Evolutionary conservation across 2,797 vertebrate genomes (phyloP).

Genomic region (Lateolabrax maculatus): DNA sequence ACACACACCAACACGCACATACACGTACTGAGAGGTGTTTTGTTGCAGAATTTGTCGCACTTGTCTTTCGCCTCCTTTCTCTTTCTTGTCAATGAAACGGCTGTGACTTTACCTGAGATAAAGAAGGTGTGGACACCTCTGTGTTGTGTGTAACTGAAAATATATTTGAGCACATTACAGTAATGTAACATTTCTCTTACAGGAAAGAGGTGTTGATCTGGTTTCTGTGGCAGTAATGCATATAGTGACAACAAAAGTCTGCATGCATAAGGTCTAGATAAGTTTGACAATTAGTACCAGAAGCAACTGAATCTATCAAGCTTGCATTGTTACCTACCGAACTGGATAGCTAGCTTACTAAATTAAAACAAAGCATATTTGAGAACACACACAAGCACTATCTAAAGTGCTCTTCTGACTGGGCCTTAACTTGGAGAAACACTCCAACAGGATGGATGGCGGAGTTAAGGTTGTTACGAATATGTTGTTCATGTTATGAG

Average conservation of each 20-base stretch:
- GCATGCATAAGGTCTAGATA: background rate
- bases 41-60: slow-evolving; percentile 52
- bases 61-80: slow-evolving; percentile 46
- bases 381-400: background rate
- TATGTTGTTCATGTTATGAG: background rate
- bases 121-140: slow-evolving; percentile 16
- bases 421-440: background rate
- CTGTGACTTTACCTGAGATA: slow-evolving; percentile 22
- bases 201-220: background rate
- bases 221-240: background rate
- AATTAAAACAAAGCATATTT: background rate
- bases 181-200: too few species aligned
- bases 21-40: background rate
- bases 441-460: too few species aligned
- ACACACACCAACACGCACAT: background rate
- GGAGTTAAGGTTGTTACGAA: too few species aligned
- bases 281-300: background rate
- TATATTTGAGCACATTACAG: slow-evolving; percentile 2
- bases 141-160: background rate
- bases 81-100: slow-evolving; percentile 30
- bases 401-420: background rate
- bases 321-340: background rate
- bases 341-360: background rate
- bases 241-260: background rate
- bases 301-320: background rate